Base-by-base conservation (phyloP, 2,888 invertebrate genomes). In the Mythimna albipuncta region DNA sequence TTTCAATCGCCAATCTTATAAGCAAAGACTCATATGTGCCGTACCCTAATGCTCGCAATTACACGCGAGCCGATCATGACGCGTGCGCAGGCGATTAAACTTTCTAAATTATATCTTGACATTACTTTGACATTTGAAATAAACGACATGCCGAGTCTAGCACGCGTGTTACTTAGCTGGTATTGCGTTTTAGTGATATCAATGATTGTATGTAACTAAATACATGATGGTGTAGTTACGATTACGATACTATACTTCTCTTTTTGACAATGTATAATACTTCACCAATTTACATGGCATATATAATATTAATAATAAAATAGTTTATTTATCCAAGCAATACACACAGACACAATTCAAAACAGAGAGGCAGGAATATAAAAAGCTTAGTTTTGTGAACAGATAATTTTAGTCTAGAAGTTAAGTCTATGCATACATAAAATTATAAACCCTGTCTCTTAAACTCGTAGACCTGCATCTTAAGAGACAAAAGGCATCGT, bases 71-170 rank as follows among this genome's bases (percentile, higher is more conserved):
- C 72, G 75, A 77, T 83, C 76, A 73, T 61, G 64, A 64, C 75
- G 75, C 81, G 83, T 77, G 86, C 78, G 79, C 79, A 47, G 32
- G 71, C 72, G 76, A 81, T 86, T 77, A 79, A 65, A 86, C 84
- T 84, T 84, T 84, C 84, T 84, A 84, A 81, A 84, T 81, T 70
- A 83, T 75, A 84, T 81, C 84, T 86, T 77, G 85, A 84, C 72
- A 79, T 81, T 81, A 84, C 75, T 75, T 57, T 81, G 81, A 81
- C 84, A 84, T 75, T 81, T 81, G 61, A 47, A 75, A 84, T 83
- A 71, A 38, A 62, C 64, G 83, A 74, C 74, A 69, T 50, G 63
- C 47, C 54, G 19, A 57, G 47, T 44, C n/a, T 83, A 55, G 82
- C 80, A 67, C 69, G 67, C 52, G 75, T 70, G 44, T 55, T 55